Evolutionary conservation across 2,113 vertebrate species (phyloP).

Genomic region (Vombatus ursinus): DNA sequence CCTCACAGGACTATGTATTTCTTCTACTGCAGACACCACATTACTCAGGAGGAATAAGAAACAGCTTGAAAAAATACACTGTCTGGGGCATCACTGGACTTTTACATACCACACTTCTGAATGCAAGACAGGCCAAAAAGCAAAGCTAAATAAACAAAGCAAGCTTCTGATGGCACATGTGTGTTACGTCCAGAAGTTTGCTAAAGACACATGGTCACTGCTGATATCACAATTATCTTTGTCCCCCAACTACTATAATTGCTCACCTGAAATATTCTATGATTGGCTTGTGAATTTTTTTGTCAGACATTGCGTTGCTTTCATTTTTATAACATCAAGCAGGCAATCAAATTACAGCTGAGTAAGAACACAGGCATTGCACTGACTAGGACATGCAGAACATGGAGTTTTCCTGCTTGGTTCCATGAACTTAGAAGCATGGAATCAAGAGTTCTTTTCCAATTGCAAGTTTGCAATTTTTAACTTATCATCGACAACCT

Average conservation of each 20-base stretch:
- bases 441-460: constrained; percentile 77
- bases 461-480: constrained; percentile 67
- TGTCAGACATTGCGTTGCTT: constrained; percentile 79
- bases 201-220: constrained; percentile 71
- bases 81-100: constrained; percentile 75
- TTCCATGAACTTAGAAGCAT: constrained; percentile 83
- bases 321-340: constrained; percentile 81
- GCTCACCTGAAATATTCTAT: constrained; percentile 87
- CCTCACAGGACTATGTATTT: constrained; percentile 54
- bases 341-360: constrained; percentile 81
- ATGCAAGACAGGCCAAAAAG: constrained; percentile 55
- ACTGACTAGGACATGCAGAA: constrained; percentile 88
- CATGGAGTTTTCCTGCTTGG: constrained; percentile 85
- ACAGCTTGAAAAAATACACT: constrained; percentile 76
- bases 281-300: constrained; percentile 71
- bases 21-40: constrained; percentile 73
- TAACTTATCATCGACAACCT: constrained; percentile 90
- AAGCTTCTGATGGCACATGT: constrained; percentile 79
- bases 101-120: constrained; percentile 73
- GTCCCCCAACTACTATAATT: constrained; percentile 78
- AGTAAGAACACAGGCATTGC: constrained; percentile 84
- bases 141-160: constrained; percentile 61
- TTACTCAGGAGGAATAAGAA: constrained; percentile 62
- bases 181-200: constrained; percentile 74
- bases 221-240: constrained; percentile 49